These are phyloP conservation scores for Otolemur crassicaudatus DNA, from an alignment of 2,797 vertebrate genomes.

Conservation along the genomic window DNA sequence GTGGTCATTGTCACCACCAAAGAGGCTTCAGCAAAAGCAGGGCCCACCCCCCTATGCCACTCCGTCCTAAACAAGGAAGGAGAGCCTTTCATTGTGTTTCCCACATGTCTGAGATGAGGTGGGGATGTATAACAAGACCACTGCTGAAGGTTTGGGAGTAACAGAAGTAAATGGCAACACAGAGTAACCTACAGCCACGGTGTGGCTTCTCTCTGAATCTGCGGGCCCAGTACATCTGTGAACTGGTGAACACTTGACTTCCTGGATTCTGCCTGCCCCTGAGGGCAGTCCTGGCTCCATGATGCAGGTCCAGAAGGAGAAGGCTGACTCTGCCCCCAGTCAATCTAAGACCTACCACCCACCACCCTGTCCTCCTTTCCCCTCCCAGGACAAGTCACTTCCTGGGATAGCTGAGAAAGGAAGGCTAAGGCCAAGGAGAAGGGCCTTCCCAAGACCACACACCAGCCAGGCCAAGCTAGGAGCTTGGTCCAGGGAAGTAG, in stretches of 20 bases:
- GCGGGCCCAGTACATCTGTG: neutral
- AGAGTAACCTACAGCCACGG: neutral
- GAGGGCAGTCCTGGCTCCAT: neutral
- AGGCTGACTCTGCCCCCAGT: neutral
- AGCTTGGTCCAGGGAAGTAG: neutral
- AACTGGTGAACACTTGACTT: neutral
- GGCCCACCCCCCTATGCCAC: accelerated
- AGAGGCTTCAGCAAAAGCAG: neutral
- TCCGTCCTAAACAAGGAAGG: neutral
- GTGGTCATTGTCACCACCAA: neutral
- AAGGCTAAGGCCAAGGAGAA: neutral
- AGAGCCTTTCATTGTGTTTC: neutral
- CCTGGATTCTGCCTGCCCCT: neutral
- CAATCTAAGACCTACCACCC: neutral
- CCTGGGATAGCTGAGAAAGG: neutral
- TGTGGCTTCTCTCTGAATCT: neutral
- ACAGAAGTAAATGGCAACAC: neutral
- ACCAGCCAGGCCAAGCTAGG: neutral
- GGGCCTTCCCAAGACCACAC: neutral
- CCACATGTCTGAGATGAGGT: neutral
- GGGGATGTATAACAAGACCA: neutral
- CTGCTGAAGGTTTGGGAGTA: neutral
- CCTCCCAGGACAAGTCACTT: neutral
- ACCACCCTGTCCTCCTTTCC: neutral
- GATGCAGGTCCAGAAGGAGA: neutral